A percentile compares a stretch with the other conserved stretches of the same genome.
These are phyloP conservation scores for Trichonephila clavipes DNA, from an alignment of 1,140 invertebrate species.

Conservation along the genomic window DNA sequence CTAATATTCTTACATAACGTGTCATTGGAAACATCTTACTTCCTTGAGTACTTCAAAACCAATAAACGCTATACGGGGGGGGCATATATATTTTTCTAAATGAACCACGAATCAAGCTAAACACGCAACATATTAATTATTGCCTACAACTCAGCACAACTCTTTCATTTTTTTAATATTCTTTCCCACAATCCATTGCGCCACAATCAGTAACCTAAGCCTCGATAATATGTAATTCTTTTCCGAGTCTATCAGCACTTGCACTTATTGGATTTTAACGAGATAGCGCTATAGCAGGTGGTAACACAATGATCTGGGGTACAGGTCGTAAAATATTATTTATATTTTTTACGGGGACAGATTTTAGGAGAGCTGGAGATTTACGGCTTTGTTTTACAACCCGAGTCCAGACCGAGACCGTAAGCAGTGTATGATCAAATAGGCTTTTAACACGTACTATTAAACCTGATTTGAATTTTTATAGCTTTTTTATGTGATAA, in stretches of 20 bases:
- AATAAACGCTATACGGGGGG: no score
- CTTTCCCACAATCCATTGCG: background rate
- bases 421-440: background rate
- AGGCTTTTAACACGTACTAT: slow-evolving; percentile 9
- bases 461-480: slow-evolving; percentile 34
- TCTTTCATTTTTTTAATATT: no score
- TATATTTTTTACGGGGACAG: slow-evolving; percentile 38
- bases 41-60: no score
- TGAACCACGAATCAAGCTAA: no score
- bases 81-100: no score
- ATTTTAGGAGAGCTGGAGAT: slow-evolving; percentile 10
- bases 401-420: background rate
- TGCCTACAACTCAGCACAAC: no score
- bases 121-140: no score
- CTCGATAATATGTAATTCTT: slow-evolving; percentile 5
- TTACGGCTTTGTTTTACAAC: slow-evolving; percentile 35
- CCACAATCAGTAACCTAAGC: background rate
- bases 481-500: slow-evolving; percentile 9
- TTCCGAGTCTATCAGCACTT: background rate
- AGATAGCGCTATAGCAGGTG: slow-evolving; percentile 15
- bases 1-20: no score
- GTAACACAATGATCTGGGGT: slow-evolving; percentile 1
- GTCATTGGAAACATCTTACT: no score
- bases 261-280: slow-evolving; percentile 19
- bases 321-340: slow-evolving; percentile 40